Conservation (phyloP, 1,140 invertebrate species). For the Ceratitis capitata region DNA sequence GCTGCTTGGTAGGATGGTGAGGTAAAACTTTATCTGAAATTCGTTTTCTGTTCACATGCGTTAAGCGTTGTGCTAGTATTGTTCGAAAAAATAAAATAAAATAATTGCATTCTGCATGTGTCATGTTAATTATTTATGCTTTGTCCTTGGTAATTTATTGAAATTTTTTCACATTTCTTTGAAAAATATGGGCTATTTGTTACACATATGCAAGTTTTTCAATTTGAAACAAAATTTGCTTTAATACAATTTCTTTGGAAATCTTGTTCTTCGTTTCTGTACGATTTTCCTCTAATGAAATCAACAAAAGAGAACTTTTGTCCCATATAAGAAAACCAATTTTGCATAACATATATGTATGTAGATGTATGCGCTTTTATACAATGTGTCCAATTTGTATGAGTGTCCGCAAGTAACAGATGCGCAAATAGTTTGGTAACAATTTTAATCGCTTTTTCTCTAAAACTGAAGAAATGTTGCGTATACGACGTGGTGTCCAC, state of each 20-base stretch:
- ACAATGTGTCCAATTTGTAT: neutral
- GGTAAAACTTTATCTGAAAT: no score
- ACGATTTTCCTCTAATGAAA: neutral
- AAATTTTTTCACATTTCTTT: no score
- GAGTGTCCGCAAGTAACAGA: neutral
- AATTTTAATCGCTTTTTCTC: constrained; percentile 5
- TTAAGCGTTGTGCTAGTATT: no score
- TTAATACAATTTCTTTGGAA: neutral
- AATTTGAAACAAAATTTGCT: neutral
- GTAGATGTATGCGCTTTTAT: neutral
- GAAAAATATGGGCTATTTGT: no score
- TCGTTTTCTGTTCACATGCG: no score
- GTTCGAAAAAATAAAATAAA: no score
- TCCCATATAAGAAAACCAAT: neutral
- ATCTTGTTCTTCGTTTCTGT: neutral
- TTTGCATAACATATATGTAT: neutral
- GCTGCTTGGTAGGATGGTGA: no score
- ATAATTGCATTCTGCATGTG: no score
- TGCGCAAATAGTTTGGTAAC: neutral
- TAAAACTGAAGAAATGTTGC: neutral
- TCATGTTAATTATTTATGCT: no score
- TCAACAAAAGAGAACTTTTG: neutral
- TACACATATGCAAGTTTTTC: constrained; percentile 8
- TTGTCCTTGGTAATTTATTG: no score
- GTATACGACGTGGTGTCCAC: neutral